Evolutionary conservation across 1,140 invertebrate genomes (phyloP), one percentile per base, ranked within the genome.

Genomic region (Hormaphis cornu): DNA sequence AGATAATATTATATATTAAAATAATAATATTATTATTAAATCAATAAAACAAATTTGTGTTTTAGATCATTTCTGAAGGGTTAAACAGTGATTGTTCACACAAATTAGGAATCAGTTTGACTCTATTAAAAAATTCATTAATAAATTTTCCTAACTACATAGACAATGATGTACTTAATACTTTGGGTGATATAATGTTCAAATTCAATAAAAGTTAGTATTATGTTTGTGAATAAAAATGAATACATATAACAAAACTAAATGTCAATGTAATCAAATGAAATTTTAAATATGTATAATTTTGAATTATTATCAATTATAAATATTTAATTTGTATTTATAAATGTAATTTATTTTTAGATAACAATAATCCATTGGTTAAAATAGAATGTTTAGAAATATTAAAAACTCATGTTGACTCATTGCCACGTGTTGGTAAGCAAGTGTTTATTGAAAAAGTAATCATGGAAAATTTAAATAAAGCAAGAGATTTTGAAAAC

Each of bases 361-460:
- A 66, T 66, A 66, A 66, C 8, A 50, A 5, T 14, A 50, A 66
- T 48, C n/a, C 44, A 8, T 20, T 20, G 1, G 20, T 66, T 22
- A 66, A 66, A 14, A 16, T 48, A 24, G 10, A 33, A 24, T 66
- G 61, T 50, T 48, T 66, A 24, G 61, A 66, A 35, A 66, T 66
- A 48, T 4, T 66, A 22, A 48, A 66, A 50, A 66, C n/a, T 66
- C 61, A 66, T 18, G 28, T 66, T 50, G 44, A 66, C n/a, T 24
- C 28, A 16, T 35, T 66, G 1, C 18, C 28, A 48, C 42, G 28
- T 48, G 4, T 33, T 48, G 28, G 40, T 14, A 44, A 66, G 18
- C 61, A 46, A 48, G n/a, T 66, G 7, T 66, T 66, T 66, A 48
- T 66, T 24, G 61, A 66, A 50, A 66, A 66, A 66, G 61, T 66